Conservation (phyloP, 2,888 invertebrate genomes). For the Monoplex corrugatus region DNA sequence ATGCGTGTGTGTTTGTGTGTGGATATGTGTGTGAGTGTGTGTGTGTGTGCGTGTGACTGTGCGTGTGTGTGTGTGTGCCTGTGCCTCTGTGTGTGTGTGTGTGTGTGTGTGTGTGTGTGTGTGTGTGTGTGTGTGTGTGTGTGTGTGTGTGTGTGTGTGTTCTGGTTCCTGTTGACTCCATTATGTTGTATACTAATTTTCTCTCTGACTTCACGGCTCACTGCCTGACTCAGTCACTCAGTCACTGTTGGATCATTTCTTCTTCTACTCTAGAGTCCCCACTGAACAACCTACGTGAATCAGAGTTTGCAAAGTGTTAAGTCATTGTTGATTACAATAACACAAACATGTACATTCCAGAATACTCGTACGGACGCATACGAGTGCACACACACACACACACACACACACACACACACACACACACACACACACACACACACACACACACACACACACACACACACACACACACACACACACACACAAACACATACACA, state of each 20-base stretch:
- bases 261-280: not conserved
- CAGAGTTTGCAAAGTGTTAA: not conserved
- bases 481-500: not conserved
- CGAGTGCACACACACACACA: not conserved
- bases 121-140: slow-evolving; percentile 1
- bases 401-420: not conserved
- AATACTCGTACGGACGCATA: not conserved
- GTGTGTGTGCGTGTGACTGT: not conserved
- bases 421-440: not conserved
- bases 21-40: not conserved
- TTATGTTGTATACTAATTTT: not conserved
- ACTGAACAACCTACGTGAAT: not conserved
- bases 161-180: too few relatives aligned
- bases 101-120: slow-evolving; percentile 15
- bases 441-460: slow-evolving; percentile 7
- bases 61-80: slow-evolving; percentile 7
- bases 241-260: not conserved
- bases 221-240: not conserved
- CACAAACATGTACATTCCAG: too few relatives aligned
- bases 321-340: too few relatives aligned
- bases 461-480: not conserved
- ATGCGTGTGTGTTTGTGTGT: not conserved
- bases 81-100: not conserved
- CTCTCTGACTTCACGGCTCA: not conserved
- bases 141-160: too few relatives aligned